A percentile compares a stretch with the other conserved stretches of the same genome.
Conservation (phyloP, 2,797 vertebrate species). For the Scleropages formosus region DNA sequence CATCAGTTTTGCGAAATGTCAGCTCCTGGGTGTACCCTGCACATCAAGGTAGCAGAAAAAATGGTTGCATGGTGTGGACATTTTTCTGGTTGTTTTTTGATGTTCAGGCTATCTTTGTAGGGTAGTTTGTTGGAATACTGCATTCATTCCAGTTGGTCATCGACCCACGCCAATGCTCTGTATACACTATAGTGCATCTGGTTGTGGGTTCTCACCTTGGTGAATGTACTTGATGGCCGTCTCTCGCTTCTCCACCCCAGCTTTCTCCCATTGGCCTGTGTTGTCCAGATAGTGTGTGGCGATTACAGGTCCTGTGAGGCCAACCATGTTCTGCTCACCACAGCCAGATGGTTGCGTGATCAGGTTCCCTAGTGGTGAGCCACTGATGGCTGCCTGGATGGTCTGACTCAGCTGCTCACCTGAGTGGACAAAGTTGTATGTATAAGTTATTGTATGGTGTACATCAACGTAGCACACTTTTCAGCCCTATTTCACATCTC, state of each 20-base stretch:
- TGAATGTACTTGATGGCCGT: conserved; percentile 69
- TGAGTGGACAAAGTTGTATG: conserved; percentile 21
- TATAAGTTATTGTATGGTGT: neutral
- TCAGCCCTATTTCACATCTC: too few relatives aligned
- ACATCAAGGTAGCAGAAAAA: neutral
- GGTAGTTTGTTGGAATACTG: neutral
- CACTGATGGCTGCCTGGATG: conserved; percentile 71
- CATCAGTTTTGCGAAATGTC: conserved; percentile 57
- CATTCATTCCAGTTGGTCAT: neutral
- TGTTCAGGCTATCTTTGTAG: neutral
- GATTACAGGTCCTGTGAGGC: conserved; percentile 77
- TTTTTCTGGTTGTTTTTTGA: neutral
- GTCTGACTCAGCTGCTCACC: conserved; percentile 66
- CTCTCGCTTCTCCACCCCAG: conserved; percentile 60
- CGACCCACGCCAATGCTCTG: neutral
- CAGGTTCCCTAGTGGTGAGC: conserved; percentile 69
- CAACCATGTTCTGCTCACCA: conserved; percentile 84
- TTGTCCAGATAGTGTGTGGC: conserved; percentile 81
- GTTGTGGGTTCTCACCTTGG: conserved; percentile 59
- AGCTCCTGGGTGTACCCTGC: conserved; percentile 72
- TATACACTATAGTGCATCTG: neutral
- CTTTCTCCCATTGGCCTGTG: conserved; percentile 76
- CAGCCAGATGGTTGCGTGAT: conserved; percentile 72
- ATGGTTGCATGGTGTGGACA: neutral
- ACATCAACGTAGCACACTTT: too few relatives aligned